A percentile compares a stretch with the other conserved stretches of the same genome.
Evolutionary conservation across 1,140 invertebrate species (phyloP).

Genomic region (Nixonia krombeini): DNA sequence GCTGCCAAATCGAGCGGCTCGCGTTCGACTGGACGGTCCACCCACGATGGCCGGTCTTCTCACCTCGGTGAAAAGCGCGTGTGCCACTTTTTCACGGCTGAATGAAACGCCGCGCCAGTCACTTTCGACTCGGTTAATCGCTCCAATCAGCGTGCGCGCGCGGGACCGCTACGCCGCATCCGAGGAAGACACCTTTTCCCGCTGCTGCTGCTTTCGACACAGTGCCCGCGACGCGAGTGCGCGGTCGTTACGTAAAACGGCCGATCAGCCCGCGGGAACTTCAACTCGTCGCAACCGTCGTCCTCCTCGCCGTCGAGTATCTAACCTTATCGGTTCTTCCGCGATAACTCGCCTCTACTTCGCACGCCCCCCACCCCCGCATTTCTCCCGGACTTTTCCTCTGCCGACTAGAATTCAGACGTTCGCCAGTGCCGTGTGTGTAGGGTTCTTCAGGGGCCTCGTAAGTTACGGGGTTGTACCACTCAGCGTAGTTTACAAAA

Average conservation of each 20-base stretch:
- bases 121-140: constrained; percentile 41
- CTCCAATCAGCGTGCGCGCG: constrained; percentile 12
- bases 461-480: no score
- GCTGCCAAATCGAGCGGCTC: constrained; percentile 34
- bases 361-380: no score
- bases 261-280: no score
- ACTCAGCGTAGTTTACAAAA: no score
- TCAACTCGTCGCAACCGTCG: no score
- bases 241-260: background rate
- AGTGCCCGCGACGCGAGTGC: background rate
- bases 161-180: constrained; percentile 26
- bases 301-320: background rate
- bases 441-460: no score
- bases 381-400: background rate
- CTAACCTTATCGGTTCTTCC: background rate
- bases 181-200: constrained; percentile 4
- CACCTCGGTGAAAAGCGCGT: constrained; percentile 47
- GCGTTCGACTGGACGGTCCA: constrained; percentile 47
- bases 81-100: constrained; percentile 52
- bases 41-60: no score
- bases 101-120: constrained; percentile 7
- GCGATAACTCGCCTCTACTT: background rate
- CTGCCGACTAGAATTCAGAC: background rate
- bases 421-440: no score
- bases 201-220: background rate